These are phyloP conservation scores for Macaca mulatta DNA, from an alignment of 2,113 vertebrate species.

Conservation along the genomic window DNA sequence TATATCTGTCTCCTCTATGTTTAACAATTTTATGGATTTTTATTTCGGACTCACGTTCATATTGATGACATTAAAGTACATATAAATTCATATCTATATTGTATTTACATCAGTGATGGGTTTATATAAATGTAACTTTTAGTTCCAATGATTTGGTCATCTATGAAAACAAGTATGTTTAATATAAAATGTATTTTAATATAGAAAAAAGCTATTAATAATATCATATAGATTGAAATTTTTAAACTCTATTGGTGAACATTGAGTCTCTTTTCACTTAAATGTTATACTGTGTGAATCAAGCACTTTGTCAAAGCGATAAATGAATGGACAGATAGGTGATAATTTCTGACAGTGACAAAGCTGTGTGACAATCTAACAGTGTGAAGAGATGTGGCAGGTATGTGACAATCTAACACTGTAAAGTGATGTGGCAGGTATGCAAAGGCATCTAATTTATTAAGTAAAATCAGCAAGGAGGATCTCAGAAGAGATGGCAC, in stretches of 20 bases:
- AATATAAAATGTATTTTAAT: constrained; percentile 77
- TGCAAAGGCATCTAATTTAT: not conserved
- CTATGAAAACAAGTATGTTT: constrained; percentile 63
- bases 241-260: constrained; percentile 61
- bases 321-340: not conserved
- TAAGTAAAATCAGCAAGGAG: not conserved
- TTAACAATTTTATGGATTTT: constrained; percentile 51
- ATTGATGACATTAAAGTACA: not conserved
- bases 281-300: constrained; percentile 69
- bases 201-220: constrained; percentile 61
- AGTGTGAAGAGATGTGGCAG: not conserved
- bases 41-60: constrained; percentile 51
- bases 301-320: constrained; percentile 59
- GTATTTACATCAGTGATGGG: not conserved
- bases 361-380: not conserved
- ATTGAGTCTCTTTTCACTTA: constrained; percentile 59
- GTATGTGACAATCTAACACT: not conserved
- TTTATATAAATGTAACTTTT: constrained; percentile 50
- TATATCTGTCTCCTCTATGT: not conserved
- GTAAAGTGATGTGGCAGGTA: not conserved
- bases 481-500: not conserved
- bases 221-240: constrained; percentile 56
- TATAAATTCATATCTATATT: constrained; percentile 22
- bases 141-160: constrained; percentile 45
- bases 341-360: not conserved